These are phyloP conservation scores for Gorsachius magnificus DNA, from an alignment of 2,797 vertebrate genomes.

Conservation along the genomic window DNA sequence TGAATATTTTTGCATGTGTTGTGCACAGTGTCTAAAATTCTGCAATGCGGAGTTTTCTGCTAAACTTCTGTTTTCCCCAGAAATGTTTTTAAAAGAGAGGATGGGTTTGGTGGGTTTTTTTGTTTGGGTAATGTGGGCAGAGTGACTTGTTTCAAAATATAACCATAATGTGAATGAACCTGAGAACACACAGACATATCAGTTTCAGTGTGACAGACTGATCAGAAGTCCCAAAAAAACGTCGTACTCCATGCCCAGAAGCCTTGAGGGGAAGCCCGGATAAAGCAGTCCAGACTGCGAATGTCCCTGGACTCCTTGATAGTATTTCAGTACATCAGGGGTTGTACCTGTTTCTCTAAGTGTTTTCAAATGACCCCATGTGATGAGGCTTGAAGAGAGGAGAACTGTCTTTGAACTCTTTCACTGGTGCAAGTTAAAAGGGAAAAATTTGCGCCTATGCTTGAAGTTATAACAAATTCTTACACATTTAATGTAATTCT, in stretches of 20 bases:
- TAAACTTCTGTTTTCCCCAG: background rate
- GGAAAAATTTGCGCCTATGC: background rate
- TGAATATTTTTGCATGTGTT: background rate
- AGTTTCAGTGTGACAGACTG: background rate
- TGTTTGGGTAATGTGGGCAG: background rate
- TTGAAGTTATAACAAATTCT: background rate
- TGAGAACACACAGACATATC: background rate
- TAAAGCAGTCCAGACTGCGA: background rate
- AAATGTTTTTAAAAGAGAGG: background rate
- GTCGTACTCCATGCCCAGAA: background rate
- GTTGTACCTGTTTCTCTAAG: background rate
- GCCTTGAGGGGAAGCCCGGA: background rate
- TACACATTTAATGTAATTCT: background rate
- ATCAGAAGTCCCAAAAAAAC: background rate
- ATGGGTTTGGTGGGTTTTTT: background rate
- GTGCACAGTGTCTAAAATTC: background rate
- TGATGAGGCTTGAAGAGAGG: background rate
- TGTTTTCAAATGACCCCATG: background rate
- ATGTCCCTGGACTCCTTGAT: background rate
- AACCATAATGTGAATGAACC: background rate
- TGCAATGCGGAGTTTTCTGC: background rate
- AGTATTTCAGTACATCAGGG: background rate
- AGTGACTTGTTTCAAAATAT: background rate
- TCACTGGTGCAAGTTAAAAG: background rate
- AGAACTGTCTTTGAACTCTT: background rate